Evolutionary conservation across 2,797 vertebrate species (phyloP), one percentile per base, ranked within the genome.

Genomic region (Anniella stebbinsi): DNA sequence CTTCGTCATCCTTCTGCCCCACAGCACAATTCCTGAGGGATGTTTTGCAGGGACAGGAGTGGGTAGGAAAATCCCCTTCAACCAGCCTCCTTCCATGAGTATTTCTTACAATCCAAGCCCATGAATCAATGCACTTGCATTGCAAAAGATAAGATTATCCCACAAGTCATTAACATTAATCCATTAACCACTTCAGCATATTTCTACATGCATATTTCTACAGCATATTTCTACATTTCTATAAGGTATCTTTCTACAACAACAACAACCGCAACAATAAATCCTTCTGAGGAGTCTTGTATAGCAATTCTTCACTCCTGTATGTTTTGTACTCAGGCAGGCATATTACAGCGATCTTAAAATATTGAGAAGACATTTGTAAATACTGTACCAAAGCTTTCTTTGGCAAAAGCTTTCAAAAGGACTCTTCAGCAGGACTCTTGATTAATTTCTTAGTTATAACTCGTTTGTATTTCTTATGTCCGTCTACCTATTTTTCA

Each of bases 71-170:
- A 38, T 28, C 28, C 30, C 54, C 30, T 73, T 38, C 57, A 5
- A 60, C 36, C 72, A 86, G 21, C 45, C 15, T 36, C 18, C 18
- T 45, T 57, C 80, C 28, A 10, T 33, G 13, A 28, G 13, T 76
- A 30, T n/a, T 80, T 69, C 66, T 57, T 67, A 67, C 41, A 7
- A 69, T 80, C 48, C 76, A 80, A 69, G 76, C 80, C 28, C 87
- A 0, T 0, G 63, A 88, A 28, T 69, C 83, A 1, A n/a, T 90
- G 23, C 18, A 73, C 21, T 88, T 94, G 28, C 18, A 85, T 89
- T 78, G 48, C 36, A 85, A 60, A 89, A 80, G 36, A 91, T 88
- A 94, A 9, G 9, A 1, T 48, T n/a, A 69, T 72, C 92, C 83
- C 87, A 18, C 51, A 54, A 69, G 45, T 89, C 9, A 38, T 88